Evolutionary conservation across 2,113 vertebrate genomes (phyloP), one percentile per base, ranked within the genome.

Genomic region (Brachypodius melanocephalos): DNA sequence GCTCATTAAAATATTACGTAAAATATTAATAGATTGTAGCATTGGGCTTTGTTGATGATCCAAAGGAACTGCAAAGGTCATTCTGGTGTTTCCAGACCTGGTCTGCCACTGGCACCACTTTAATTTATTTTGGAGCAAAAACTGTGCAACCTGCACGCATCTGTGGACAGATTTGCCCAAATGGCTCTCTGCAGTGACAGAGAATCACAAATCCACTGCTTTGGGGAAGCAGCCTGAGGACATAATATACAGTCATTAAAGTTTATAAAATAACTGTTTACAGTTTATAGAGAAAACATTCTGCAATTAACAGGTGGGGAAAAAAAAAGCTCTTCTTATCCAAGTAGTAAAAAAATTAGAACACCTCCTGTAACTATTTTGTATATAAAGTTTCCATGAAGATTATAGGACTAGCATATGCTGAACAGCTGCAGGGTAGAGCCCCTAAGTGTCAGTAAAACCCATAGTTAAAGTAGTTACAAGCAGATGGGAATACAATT

Each of bases 401-500:
- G 85, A 69, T 93, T 95, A 76, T 14, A 73, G 42, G 40, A 82
- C 36, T 81, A 59, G 65, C 92, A 96, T 89, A 63, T 84, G 94
- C 93, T 67, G 25, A 92, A 46, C 92, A 94, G 93, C 94, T 96
- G 93, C 36, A 96, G 62, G 65, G 76, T 32, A 73, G 51, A 95
- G 87, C 62, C 81, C 75, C 40, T 62, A 77, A 76, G 45, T 65
- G 75, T 88, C 48, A 65, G 73, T 91, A 94, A 95, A 89, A 78
- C 45, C 34, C 46, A 74, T 2, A 85, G 85, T 75, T 94, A 54
- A 67, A 88, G 61, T 26, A 94, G 90, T 82, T 94, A 71, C 80
- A 93, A 89, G 92, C 95, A 97, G 86, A 93, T 92, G 72, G 88
- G 55, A 96, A 91, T 67, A 85, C 52, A 77, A 76, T 83, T 79